phyloP scores from a whole-genome alignment of 2,797 vertebrate genomes.

The Mus spretus region DNA sequence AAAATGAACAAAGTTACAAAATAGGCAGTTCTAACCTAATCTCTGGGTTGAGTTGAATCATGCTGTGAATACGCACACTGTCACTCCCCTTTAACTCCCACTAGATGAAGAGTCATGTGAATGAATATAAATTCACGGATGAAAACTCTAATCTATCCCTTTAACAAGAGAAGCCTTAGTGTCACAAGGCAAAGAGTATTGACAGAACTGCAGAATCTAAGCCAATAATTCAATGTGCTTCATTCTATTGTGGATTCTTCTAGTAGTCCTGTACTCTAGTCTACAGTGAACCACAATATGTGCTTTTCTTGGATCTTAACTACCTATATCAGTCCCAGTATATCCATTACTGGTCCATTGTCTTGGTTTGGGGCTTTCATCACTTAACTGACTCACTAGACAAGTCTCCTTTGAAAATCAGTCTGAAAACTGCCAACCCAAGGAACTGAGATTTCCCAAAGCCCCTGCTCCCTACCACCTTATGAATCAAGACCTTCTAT shows the following conservation, averaged over 20 bases:
- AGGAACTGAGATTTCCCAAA: not conserved
- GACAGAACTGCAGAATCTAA: not conserved
- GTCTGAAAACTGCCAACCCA: not conserved
- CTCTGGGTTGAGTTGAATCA: not conserved
- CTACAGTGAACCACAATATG: not conserved
- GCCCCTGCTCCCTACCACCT: not conserved
- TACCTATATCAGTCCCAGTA: not conserved
- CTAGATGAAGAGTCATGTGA: not conserved
- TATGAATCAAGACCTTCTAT: not conserved
- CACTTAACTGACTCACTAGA: not conserved
- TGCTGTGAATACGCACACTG: accelerated
- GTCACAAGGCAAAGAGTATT: not conserved
- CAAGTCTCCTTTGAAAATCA: not conserved
- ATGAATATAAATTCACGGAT: not conserved
- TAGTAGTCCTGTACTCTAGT: not conserved
- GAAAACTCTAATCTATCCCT: not conserved
- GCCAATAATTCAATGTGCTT: not conserved
- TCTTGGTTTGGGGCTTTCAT: too few relatives aligned
- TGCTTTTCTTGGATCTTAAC: not conserved
- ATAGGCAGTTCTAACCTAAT: not conserved
- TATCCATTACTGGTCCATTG: not conserved
- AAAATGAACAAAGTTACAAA: not conserved
- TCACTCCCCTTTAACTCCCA: not conserved
- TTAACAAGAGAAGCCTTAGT: not conserved
- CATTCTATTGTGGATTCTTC: not conserved